A percentile compares a stretch with the other conserved stretches of the same genome.
Conservation (phyloP, 2,888 invertebrate genomes). For the Eueremaeus valkanovi region DNA sequence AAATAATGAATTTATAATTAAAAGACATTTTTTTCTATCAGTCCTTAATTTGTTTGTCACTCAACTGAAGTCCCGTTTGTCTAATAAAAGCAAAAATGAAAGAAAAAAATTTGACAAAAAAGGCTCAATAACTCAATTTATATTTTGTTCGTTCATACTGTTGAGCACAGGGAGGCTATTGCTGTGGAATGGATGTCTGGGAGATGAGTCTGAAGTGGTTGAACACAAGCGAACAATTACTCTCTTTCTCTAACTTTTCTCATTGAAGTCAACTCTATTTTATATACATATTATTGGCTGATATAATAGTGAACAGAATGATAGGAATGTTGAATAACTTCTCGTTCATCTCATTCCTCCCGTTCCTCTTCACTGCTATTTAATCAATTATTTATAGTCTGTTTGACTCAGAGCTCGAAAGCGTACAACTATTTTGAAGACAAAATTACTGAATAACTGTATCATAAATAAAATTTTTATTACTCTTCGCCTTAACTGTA, state of each 20-base stretch:
- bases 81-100: too few relatives aligned
- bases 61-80: too few relatives aligned
- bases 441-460: background rate
- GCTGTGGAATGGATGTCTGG: too few relatives aligned
- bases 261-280: background rate
- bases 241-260: too few relatives aligned
- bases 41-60: too few relatives aligned
- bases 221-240: background rate
- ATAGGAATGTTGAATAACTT: background rate
- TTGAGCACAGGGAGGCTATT: too few relatives aligned
- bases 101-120: too few relatives aligned
- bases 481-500: background rate
- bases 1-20: too few relatives aligned
- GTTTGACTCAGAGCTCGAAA: background rate
- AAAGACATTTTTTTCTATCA: too few relatives aligned
- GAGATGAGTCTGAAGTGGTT: background rate
- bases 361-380: background rate
- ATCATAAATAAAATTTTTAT: background rate
- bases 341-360: background rate
- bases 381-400: slow-evolving; percentile 23
- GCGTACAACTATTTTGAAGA: background rate
- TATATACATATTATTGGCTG: slow-evolving; percentile 1
- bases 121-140: too few relatives aligned
- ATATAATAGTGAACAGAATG: background rate
- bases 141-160: too few relatives aligned